These are phyloP conservation scores for Sus scrofa DNA, from an alignment of 2,113 vertebrate genomes.

Conservation along the genomic window T2T-Sscrofa CM000827.6:90487501-90488000, in stretches of 20 bases:
- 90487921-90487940: constrained; percentile 57
- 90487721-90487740: constrained; percentile 90
- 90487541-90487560: not conserved
- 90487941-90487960: constrained; percentile 63
- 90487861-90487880: constrained; percentile 75
- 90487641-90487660: constrained; percentile 92
- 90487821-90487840: constrained; percentile 82
- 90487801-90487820: constrained; percentile 81
- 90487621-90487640: constrained; percentile 93
- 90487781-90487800: constrained; percentile 88
- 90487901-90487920: constrained; percentile 81
- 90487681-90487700: constrained; percentile 93
- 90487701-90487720: constrained; percentile 90
- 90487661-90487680: constrained; percentile 92
- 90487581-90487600: constrained; percentile 89
- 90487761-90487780: constrained; percentile 87
- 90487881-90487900: constrained; percentile 71
- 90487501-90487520: constrained; percentile 45
- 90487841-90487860: constrained; percentile 76
- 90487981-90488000: constrained; percentile 23
- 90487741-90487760: constrained; percentile 85
- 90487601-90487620: constrained; percentile 90
- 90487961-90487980: constrained; percentile 65
- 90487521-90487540: constrained; percentile 44
- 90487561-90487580: constrained; percentile 82